Base-by-base conservation (phyloP, 2,888 invertebrate species). In the Orgyia antiqua region DNA sequence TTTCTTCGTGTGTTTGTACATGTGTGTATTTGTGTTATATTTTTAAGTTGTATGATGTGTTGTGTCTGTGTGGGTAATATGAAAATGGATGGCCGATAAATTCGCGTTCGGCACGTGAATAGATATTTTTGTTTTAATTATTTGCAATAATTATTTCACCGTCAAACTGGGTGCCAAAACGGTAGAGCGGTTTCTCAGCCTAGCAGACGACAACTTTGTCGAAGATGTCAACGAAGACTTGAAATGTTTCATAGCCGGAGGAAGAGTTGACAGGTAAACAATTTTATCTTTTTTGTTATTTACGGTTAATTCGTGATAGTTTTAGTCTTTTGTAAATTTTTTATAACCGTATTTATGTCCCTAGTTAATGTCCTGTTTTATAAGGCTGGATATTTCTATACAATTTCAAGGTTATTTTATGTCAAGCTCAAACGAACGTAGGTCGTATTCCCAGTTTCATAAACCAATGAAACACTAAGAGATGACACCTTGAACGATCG, bases 81-180 rank as follows among this genome's bases (percentile, higher is more conserved):
- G 64, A 63, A 72, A 67, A 71, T 74, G 71, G 72, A 66, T 68
- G 68, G 65, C 58, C 54, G 69, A 68, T 74, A 67, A 59, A 62
- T 70, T 68, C 65, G 53, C 61, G 58, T 65, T 64, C 59, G 61
- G 74, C 78, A 77, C 69, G 75, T 75, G 75, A 75, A 74, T 51
- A 62, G 55, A 54, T 61, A 62, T 67, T 61, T 47, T 63, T 62
- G 65, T 68, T n/a, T 67, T 51, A 58, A 65, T 70, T 68, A 65
- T 57, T 65, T 60, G 45, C 42, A 47, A 37, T 36, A 48, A 58
- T 56, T 51, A 52, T 57, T 61, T 58, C 39, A 47, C 63, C 70
- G 78, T 68, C 84, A 87, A 86, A 65, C 87, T 87, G 87, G 87
- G 86, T 86, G 69, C 87, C 79, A 86, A 83, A 82, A 82, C 80